Conservation (phyloP, 1,140 invertebrate species). For the Procambarus clarkii region DNA sequence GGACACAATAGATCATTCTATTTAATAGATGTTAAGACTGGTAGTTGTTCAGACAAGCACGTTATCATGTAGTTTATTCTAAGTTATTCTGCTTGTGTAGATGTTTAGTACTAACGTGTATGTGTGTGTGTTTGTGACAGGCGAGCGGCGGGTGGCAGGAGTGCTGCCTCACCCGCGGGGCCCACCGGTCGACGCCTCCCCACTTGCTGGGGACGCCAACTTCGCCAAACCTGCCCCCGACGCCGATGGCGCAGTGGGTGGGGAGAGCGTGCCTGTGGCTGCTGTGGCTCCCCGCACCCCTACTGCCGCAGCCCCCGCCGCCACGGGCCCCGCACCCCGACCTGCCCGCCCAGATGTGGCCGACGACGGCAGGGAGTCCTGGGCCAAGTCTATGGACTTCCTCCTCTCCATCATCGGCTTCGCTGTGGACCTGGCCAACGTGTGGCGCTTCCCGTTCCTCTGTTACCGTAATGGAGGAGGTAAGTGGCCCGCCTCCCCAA, state of each 20-base stretch:
- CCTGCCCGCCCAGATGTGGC: constrained; percentile 23
- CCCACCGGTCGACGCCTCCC: constrained; percentile 10
- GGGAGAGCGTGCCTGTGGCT: constrained; percentile 54
- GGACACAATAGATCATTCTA: background rate
- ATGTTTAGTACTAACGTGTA: background rate
- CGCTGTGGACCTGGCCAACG: constrained; percentile 92
- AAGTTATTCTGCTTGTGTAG: background rate
- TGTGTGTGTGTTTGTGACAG: background rate
- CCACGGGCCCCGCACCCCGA: background rate
- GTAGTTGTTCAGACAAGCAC: background rate
- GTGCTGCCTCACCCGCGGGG: constrained; percentile 49
- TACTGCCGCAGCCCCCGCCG: background rate
- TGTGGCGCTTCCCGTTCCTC: constrained; percentile 83
- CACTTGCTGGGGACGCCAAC: constrained; percentile 7
- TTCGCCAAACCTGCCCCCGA: constrained; percentile 18
- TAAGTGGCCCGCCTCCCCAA: constrained; percentile 17
- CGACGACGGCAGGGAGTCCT: constrained; percentile 76
- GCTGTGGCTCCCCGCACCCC: constrained; percentile 57
- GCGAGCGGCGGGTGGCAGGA: constrained; percentile 56
- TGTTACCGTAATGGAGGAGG: constrained; percentile 74
- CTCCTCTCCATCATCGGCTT: constrained; percentile 94
- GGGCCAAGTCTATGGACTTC: constrained; percentile 93
- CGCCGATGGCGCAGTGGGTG: constrained; percentile 13
- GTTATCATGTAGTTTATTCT: background rate
- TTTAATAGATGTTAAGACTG: background rate